Evolutionary conservation across 2,113 vertebrate species (phyloP), one percentile per base, ranked within the genome.

Genomic region (Campylomormyrus tamandua): DNA sequence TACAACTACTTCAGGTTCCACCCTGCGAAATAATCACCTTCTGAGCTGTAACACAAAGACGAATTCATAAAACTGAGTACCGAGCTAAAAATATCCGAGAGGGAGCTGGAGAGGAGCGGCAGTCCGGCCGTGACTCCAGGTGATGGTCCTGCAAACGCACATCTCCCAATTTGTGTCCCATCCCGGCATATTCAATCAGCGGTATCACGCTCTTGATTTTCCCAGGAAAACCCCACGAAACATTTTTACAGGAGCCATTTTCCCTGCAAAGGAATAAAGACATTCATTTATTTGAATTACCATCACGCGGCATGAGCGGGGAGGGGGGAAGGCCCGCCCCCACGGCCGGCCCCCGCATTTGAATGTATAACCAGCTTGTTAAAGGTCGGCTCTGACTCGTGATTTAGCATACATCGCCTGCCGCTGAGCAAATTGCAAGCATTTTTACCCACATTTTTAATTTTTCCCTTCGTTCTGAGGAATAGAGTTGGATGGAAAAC

Each of bases 271-370:
- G 87, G 90, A 85, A 91, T 83, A 90, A 56, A 91, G 91, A 93
- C 91, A 88, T 91, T 92, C 45, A 93, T 93, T 92, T 91, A 89
- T 92, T 92, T 92, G 87, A 93, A 93, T 93, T 91, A 92, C 89
- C 89, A 19, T 42, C 89, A 89, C 52, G 21, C 89, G 35, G 62
- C 15, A 49, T 50, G 77, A 91, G 84, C 89, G 48, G 48, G 90
- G 87, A 62, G 66, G 50, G 70, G 88, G 70, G 35, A 66, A 11
- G 58, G 77, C 89, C 49, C 5, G 50, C 24, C 87, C n/a, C 58
- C 52, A 77, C 80, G 86, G 52, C 90, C 86, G 83, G 88, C 48
- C 70, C 83, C n/a, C 13, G 9, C 21, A 74, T 27, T 46, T 45
- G n/a, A 80, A n/a, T 50, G 6, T 70, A 35, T 89, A 89, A 80